A percentile compares a stretch with the other conserved stretches of the same genome.
These are phyloP conservation scores for Protonibea diacanthus DNA, from an alignment of 2,797 vertebrate genomes.

Conservation along the genomic window DNA sequence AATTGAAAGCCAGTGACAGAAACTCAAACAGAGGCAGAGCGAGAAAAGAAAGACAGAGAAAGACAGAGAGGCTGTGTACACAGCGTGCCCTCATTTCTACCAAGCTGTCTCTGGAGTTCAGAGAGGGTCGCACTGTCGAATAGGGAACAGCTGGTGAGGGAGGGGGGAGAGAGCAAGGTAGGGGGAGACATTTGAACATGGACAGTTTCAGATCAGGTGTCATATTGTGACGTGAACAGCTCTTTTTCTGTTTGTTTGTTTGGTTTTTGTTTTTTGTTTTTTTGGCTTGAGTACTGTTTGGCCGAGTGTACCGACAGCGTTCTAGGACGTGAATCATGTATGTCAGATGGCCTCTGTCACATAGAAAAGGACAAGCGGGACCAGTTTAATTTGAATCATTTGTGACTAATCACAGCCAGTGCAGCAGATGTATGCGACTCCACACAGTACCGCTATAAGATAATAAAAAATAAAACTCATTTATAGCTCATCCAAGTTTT, in stretches of 20 bases:
- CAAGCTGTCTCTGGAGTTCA: conserved; percentile 66
- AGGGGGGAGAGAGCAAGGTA: not conserved
- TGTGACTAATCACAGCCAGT: conserved; percentile 50
- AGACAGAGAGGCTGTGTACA: conserved; percentile 56
- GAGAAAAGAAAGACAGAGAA: conserved; percentile 3
- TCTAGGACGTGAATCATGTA: conserved; percentile 55
- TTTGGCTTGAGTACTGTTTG: conserved; percentile 8
- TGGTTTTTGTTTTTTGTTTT: not conserved
- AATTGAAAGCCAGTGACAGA: conserved; percentile 48
- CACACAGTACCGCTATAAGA: not conserved
- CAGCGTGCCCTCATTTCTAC: conserved; percentile 69
- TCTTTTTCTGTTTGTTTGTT: not conserved
- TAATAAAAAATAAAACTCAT: conserved; percentile 1
- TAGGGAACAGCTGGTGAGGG: conserved; percentile 65
- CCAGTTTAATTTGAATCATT: conserved; percentile 56
- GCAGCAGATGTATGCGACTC: conserved; percentile 23
- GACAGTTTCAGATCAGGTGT: conserved; percentile 55
- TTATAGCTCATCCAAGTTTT: conserved; percentile 24
- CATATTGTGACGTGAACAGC: conserved; percentile 24
- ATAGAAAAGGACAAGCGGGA: conserved; percentile 39
- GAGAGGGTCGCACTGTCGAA: conserved; percentile 58
- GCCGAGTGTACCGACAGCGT: conserved; percentile 13
- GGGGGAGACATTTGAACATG: conserved; percentile 30
- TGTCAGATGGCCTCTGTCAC: conserved; percentile 62
- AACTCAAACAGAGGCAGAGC: conserved; percentile 50